These are phyloP conservation scores for Doris montereyensis DNA, from an alignment of 2,888 invertebrate genomes.

Conservation along the genomic window DNA sequence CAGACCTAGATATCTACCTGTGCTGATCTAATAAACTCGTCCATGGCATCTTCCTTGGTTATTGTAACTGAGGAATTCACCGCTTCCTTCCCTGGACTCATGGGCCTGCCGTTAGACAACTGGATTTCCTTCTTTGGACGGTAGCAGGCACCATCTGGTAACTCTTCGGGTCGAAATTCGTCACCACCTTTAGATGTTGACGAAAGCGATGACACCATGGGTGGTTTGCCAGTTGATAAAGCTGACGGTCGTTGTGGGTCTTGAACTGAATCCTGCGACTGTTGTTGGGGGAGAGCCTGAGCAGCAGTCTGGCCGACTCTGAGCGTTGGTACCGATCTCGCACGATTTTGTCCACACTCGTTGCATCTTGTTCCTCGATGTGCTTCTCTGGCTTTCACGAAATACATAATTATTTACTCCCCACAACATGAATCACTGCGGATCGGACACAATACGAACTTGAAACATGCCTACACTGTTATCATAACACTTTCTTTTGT, in stretches of 20 bases:
- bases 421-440: no score
- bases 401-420: constrained; percentile 42
- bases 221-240: no score
- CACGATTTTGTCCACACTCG: constrained; percentile 24
- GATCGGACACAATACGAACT: background rate
- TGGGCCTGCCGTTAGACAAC: background rate
- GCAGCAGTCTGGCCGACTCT: constrained; percentile 44
- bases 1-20: no score
- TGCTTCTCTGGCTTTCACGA: constrained; percentile 46
- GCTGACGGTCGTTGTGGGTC: background rate
- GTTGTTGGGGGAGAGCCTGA: constrained; percentile 36
- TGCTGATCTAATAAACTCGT: no score
- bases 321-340: constrained; percentile 42
- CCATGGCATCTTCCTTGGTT: constrained; percentile 5
- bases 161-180: constrained; percentile 43
- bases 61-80: background rate
- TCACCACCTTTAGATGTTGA: background rate
- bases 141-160: constrained; percentile 45
- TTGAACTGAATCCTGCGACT: background rate
- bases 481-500: constrained; percentile 38
- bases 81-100: background rate
- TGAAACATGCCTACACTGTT: constrained; percentile 17
- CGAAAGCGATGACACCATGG: no score
- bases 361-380: constrained; percentile 43
- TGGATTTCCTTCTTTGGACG: constrained; percentile 41